A percentile compares a stretch with the other conserved stretches of the same genome.
These are phyloP conservation scores for Trachelipus rathkii DNA, from an alignment of 1,140 invertebrate genomes.

Conservation along the genomic window DNA sequence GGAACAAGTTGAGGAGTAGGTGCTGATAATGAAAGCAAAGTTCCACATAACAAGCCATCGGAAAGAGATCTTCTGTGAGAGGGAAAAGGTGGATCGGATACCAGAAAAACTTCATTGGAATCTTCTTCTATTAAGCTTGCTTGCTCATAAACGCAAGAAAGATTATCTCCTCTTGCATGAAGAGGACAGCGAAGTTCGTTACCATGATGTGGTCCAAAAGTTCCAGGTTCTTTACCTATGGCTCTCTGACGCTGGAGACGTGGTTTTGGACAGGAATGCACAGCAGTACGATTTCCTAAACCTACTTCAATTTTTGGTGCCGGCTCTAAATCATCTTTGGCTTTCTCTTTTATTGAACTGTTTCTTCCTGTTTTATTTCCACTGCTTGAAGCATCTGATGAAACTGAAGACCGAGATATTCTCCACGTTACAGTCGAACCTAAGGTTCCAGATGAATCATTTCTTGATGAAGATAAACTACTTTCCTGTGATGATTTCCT, in stretches of 20 bases:
- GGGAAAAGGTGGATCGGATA: slow-evolving; percentile 22
- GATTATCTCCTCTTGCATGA: slow-evolving; percentile 37
- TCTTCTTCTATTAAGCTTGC: slow-evolving; percentile 38
- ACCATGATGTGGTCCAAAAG: slow-evolving; percentile 17
- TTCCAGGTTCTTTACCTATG: slow-evolving; percentile 33
- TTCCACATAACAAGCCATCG: slow-evolving; percentile 23
- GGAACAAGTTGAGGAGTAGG: not conserved
- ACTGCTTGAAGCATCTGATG: slow-evolving; percentile 42
- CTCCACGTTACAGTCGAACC: slow-evolving; percentile 70
- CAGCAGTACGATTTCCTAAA: not conserved
- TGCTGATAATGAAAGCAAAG: not conserved
- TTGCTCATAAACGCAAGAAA: slow-evolving; percentile 44
- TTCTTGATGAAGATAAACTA: slow-evolving; percentile 69
- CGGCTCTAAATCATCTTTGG: not conserved
- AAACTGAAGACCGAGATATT: slow-evolving; percentile 48
- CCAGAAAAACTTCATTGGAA: slow-evolving; percentile 22
- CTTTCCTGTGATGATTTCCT: slow-evolving; percentile 85
- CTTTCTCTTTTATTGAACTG: slow-evolving; percentile 28
- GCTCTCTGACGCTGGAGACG: slow-evolving; percentile 37
- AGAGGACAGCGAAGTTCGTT: slow-evolving; percentile 36
- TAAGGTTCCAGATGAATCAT: slow-evolving; percentile 79
- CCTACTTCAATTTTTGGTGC: slow-evolving; percentile 8
- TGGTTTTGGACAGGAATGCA: slow-evolving; percentile 31
- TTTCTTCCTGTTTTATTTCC: slow-evolving; percentile 8
- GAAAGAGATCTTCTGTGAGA: slow-evolving; percentile 18